Base-by-base conservation (phyloP, 1,140 invertebrate genomes). In the Zaprionus davidi region DNA sequence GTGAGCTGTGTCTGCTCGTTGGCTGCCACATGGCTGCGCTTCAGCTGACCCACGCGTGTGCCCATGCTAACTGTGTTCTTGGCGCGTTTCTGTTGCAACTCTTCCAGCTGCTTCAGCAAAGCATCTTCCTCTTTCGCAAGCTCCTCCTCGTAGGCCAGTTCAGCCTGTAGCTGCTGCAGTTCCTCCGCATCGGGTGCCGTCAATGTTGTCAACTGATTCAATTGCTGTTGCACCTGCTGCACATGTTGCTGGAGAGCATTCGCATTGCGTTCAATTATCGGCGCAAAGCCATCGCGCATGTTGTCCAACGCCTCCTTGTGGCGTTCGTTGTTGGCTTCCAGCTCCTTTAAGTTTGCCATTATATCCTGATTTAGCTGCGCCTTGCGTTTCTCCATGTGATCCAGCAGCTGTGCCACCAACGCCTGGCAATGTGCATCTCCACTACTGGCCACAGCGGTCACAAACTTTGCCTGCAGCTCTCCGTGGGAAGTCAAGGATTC, bases 361-460 rank as follows among this genome's bases (percentile, higher is more conserved):
- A 92, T 87, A 46, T 91, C 76, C 17, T 34, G 22, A 26, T 38
- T 63, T 5, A 92, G 58, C 24, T 81, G 57, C 15, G 34, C 15
- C 55, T 90, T 76, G 5, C 82, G 73, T 17, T 73, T 56, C 53
- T 91, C 66, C 66, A 92, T 36, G 15, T 91, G 82, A 17, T 74
- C 65, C 41, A 92, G 9, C 28, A 92, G 6, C 17, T 81, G 66
- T 2, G 67, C 69, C 7, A 92, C 55, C 15, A 76, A 31, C 5
- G 58, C 44, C 6, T 75, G 46, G 0, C 56, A 63, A 36, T 92
- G 82, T 2, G 77, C 74, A 53, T 78, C 78, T 31, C 55, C 76
- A 15, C 26, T 49, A 31, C 63, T 58, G 6, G 36, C 49, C 26
- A 92, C 28, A 22, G 59, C 56, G 0, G 59, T 24, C 1, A 76